Percentiles rank a stretch among this genome's conserved stretches.
These are phyloP conservation scores for Euleptes europaea DNA, from an alignment of 2,113 vertebrate species.

Conservation along the genomic window DNA sequence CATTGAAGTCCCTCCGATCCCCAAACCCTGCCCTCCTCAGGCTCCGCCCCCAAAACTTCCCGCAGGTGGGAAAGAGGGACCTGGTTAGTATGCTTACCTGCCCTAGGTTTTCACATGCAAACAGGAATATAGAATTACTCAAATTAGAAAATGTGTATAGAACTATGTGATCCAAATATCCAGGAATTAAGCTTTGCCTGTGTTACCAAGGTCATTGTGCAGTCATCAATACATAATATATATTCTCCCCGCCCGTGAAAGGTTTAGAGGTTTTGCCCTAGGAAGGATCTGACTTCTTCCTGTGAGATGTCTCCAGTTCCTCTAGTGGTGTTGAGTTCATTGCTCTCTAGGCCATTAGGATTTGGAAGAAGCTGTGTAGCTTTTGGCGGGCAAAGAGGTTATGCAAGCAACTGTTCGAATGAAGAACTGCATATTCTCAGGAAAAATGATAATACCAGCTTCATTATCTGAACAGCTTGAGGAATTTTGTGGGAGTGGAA, in stretches of 20 bases:
- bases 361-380: not conserved
- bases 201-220: not conserved
- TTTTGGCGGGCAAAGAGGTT: constrained; percentile 9
- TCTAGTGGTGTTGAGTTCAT: not conserved
- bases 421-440: not conserved
- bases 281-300: not conserved
- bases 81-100: not conserved
- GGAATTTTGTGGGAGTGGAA: not conserved
- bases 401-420: not conserved
- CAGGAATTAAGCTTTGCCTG: not conserved
- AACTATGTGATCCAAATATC: not conserved
- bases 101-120: not conserved
- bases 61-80: no score
- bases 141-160: not conserved
- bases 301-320: not conserved
- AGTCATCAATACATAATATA: not conserved
- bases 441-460: constrained; percentile 2
- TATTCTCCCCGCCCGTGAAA: not conserved
- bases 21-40: no score
- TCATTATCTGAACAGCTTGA: constrained; percentile 7
- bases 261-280: not conserved
- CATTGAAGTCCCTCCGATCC: no score
- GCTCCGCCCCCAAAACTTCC: no score
- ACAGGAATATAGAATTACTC: not conserved
- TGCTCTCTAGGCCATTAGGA: not conserved